phyloP scores from a whole-genome alignment of 1,140 invertebrate genomes.

The Laodelphax striatellus region DNA sequence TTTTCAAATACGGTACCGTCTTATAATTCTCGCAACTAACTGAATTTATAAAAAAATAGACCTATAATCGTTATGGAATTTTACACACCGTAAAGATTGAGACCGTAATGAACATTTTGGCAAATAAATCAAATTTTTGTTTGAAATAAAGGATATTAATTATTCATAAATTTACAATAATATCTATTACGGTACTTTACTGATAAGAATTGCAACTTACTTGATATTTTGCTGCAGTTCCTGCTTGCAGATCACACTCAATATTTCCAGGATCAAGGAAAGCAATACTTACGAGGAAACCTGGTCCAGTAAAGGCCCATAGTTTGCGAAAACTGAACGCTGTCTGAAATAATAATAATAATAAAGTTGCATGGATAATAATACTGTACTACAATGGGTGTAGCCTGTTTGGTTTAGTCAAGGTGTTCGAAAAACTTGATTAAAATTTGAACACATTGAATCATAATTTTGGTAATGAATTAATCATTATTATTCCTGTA shows the following conservation, averaged over 20 bases:
- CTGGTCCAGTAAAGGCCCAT: conserved; percentile 89
- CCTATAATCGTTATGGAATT: too few species aligned
- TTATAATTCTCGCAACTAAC: too few species aligned
- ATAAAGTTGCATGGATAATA: too few species aligned
- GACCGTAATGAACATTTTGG: neutral
- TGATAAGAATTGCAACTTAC: conserved; percentile 30
- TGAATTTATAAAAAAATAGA: too few species aligned
- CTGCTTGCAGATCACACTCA: conserved; percentile 81
- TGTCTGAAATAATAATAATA: conserved; percentile 28
- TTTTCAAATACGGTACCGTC: too few species aligned
- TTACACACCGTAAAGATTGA: too few species aligned
- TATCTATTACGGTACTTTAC: neutral
- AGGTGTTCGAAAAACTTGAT: too few species aligned
- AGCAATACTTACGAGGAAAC: conserved; percentile 87
- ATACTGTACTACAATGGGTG: too few species aligned
- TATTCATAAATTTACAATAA: neutral
- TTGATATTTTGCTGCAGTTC: conserved; percentile 65
- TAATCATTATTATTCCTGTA: neutral
- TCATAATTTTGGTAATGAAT: neutral
- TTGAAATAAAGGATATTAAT: neutral
- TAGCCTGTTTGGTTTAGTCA: too few species aligned
- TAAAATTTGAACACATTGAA: too few species aligned
- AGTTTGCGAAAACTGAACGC: conserved; percentile 76
- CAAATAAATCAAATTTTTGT: neutral
- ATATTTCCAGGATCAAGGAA: conserved; percentile 91